Base-by-base conservation (phyloP, 2,113 vertebrate species). In the Puffinus mauretanicus region DNA sequence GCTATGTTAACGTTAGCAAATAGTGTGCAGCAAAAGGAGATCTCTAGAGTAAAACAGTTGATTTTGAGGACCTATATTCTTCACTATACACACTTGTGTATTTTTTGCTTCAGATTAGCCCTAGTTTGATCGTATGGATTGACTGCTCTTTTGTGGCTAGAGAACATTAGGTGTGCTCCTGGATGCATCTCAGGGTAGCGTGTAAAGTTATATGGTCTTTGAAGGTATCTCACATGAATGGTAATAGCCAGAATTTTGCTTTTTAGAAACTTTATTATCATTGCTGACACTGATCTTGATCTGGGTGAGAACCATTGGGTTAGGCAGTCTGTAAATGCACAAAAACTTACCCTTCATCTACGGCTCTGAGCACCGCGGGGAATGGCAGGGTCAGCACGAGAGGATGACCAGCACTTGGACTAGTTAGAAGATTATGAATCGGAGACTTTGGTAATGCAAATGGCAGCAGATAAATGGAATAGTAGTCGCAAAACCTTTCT, bases 151-250 rank as follows among this genome's bases (percentile, higher is more conserved):
- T 79, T 86, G 22, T 40, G 22, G 10, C 57, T 77, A 36, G 29
- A 72, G 38, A 71, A 67, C 7, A 51, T 44, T 11, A 75, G 5
- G 1, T 75, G 4, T 42, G 40, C 29, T 52, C 26, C 47, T 75
- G 40, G 30, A 34, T 44, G 32, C 7, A 11, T 40, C 70, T 51
- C 4, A 0, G 10, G 13, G 18, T 64, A n/a, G 29, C 0, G 0
- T 54, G 29, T 66, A 61, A 65, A 46, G 7, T 11, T 49, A 8
- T 40, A 16, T 14, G 38, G 42, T 42, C 36, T 75, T 89, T 57
- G 29, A 71, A 91, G 22, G 20, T 57, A 78, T 13, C 42, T 36
- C 55, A 66, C 15, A 9, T 42, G 46, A 60, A n/a, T 24, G 29
- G 3, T 11, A 44, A 38, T 32, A 62, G 7, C 9, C n/a, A 88